These are phyloP conservation scores for Ophiodon elongatus DNA, from an alignment of 2,113 vertebrate genomes.

Conservation along the genomic window DNA sequence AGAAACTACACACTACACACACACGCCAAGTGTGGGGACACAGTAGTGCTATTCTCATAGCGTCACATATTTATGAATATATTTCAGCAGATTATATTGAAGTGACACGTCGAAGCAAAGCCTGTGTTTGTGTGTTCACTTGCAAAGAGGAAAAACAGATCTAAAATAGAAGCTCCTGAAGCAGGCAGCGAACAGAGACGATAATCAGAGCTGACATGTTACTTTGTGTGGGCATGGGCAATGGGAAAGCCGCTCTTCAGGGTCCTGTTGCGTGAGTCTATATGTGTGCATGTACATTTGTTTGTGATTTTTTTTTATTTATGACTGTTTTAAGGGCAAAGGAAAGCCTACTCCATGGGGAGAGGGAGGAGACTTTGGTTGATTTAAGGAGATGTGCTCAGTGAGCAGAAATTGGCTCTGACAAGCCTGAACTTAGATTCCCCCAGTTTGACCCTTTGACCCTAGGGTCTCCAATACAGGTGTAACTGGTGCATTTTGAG, in stretches of 20 bases:
- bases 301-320: conserved; percentile 37
- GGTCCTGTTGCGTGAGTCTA: conserved; percentile 44
- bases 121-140: conserved; percentile 38
- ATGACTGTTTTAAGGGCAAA: conserved; percentile 48
- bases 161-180: conserved; percentile 80
- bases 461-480: neutral
- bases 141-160: conserved; percentile 52
- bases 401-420: conserved; percentile 49
- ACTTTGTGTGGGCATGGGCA: conserved; percentile 66
- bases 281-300: conserved; percentile 23
- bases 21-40: conserved; percentile 3
- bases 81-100: conserved; percentile 16
- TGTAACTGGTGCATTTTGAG: neutral
- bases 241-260: conserved; percentile 74
- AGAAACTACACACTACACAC: neutral
- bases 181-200: conserved; percentile 55
- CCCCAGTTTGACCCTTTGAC: conserved; percentile 28
- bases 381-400: conserved; percentile 66
- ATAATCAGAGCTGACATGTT: conserved; percentile 76
- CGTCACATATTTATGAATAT: conserved; percentile 12
- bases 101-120: conserved; percentile 41
- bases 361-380: conserved; percentile 36
- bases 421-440: conserved; percentile 37
- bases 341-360: conserved; percentile 43
- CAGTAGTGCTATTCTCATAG: neutral